Percentiles rank a stretch among this genome's conserved stretches.
These are phyloP conservation scores for Proteles cristata DNA, from an alignment of 2,113 vertebrate genomes.

Conservation along the genomic window DNA sequence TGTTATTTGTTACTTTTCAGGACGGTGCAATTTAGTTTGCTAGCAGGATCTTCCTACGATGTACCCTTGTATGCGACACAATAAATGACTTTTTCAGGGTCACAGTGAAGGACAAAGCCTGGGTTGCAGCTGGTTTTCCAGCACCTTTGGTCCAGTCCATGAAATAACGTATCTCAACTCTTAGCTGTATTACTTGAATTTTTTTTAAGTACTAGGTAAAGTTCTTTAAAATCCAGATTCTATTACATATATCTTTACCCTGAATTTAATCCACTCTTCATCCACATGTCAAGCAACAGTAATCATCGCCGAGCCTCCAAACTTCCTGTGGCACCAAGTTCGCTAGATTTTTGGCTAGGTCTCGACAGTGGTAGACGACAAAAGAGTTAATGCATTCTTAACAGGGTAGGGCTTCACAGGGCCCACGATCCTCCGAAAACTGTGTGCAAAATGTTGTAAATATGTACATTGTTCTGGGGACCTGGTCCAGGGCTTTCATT, in stretches of 20 bases:
- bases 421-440: not conserved
- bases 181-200: not conserved
- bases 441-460: conserved; percentile 11
- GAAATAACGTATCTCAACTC: not conserved
- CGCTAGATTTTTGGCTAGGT: conserved; percentile 11
- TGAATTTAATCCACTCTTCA: conserved; percentile 35
- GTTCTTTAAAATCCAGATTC: conserved; percentile 46
- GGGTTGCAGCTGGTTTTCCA: not conserved
- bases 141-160: not conserved
- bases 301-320: not conserved
- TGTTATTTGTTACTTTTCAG: not conserved
- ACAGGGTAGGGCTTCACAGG: not conserved
- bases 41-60: not conserved
- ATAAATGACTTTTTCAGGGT: not conserved
- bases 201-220: not conserved
- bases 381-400: not conserved
- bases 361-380: not conserved
- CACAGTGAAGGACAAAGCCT: not conserved
- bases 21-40: not conserved
- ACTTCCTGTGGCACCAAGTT: conserved; percentile 13
- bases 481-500: not conserved
- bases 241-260: not conserved
- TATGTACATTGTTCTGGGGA: not conserved
- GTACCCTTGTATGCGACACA: not conserved
- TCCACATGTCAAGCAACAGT: not conserved